Base-by-base conservation (phyloP, 2,888 invertebrate genomes). In the Caenorhabditis japonica region DNA sequence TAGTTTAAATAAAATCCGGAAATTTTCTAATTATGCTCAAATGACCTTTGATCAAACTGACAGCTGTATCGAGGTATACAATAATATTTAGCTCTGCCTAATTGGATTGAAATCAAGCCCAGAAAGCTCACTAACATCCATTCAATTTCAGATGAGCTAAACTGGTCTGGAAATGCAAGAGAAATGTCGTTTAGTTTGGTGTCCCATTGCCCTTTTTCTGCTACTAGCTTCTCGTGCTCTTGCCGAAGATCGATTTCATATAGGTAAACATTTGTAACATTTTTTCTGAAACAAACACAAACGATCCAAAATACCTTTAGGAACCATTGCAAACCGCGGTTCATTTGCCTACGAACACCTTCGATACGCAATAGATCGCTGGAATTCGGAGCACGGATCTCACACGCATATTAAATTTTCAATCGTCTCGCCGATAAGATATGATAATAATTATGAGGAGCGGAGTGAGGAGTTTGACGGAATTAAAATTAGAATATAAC, bases 351-450 rank as follows among this genome's bases (percentile, higher is more conserved):
- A 79, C 76, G 84, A 84, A 55, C 83, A 83, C 53, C 56, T 82
- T 23, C 75, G 82, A 25, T 83, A 85, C 56, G 83, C 84, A 10
- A 77, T 85, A 36, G 85, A 85, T 41, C 73, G 84, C 66, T 85
- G 83, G 83, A 85, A 85, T 56, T 75, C 72, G 8, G 81, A 78
- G 23, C 71, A 84, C 33, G 66, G 81, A 41, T 70, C 77, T 7
- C 76, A 77, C 51, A 75, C 77, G 19, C 77, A 77, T 43, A 74
- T 85, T 27, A 71, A 70, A 7, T 72, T 85, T 36, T 61, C 71
- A 12, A 52, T 85, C 8, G 74, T 78, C 12, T 70, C 78, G 2
- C 81, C 84, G 8, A 58, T 74, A 43, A 56, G 62, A 64, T 61
- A 52, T 39, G 61, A 56, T 25, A 72, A 34, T 43, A 81, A 59